Base-by-base conservation (phyloP, 1,140 invertebrate genomes). In the Phthorimaea operculella region DNA sequence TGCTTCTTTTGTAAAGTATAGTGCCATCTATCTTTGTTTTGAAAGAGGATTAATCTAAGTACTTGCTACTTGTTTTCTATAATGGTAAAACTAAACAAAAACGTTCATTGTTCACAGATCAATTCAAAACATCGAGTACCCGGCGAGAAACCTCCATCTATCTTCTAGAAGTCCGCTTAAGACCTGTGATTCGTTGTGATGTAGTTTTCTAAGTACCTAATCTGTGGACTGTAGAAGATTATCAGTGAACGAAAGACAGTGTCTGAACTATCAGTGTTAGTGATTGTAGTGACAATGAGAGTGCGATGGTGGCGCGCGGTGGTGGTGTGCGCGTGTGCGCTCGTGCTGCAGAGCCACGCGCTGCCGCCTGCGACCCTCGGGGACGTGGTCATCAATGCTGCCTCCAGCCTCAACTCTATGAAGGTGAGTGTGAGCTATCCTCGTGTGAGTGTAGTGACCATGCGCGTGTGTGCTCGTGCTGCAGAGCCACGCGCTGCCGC, bases 321-420 rank as follows among this genome's bases (percentile, higher is more conserved):
- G 51, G 28, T 70, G 39, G 7, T 79, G 48, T 79, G 72, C 57
- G 68, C 62, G 39, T 75, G 68, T 50, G 66, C 67, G 42, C 57
- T 79, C 53, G 64, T 72, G 60, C 47, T 76, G 52, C 59, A 66
- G 34, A 69, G 71, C 55, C 60, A 83, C 49, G 86, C 88, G 10
- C 77, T 89, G 44, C 87, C 87, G 21, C 88, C 88, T 3, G 87
- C 88, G 0, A 87, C 88, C 5, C 80, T 89, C 36, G 87, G 88
- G 8, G 87, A 88, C 44, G 87, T 87, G 9, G 87, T 89, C 16
- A 86, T 83, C 16, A 87, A 88, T 58, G 87, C 88, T 11, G 88
- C 87, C 3, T 87, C 80, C 57, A 80, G 87, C 52, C 86, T 88
- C 59, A 89, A 89, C 66, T 83, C 83, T 49, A 82, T 88, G 73